Evolutionary conservation across 2,113 vertebrate species (phyloP).

Genomic region (Sphaerodactylus townsendi): DNA sequence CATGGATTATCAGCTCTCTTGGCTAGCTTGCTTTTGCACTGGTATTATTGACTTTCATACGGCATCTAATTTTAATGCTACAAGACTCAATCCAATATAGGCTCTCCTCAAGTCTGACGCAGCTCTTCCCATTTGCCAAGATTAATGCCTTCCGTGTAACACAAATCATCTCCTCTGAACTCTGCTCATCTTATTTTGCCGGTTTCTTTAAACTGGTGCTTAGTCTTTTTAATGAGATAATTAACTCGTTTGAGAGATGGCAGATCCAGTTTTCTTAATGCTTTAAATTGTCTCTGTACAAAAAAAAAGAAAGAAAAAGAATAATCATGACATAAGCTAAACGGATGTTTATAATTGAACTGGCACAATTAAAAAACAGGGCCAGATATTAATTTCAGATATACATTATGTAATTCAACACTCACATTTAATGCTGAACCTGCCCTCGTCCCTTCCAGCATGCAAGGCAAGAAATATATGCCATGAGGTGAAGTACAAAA

Average conservation of each 20-base stretch:
- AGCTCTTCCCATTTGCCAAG: neutral
- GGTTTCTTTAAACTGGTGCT: constrained; percentile 24
- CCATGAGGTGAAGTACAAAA: too few species aligned
- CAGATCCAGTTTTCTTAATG: neutral
- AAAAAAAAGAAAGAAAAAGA: neutral
- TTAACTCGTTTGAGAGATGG: constrained; percentile 37
- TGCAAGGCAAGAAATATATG: too few species aligned
- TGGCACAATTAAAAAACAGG: neutral
- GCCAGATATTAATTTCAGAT: neutral
- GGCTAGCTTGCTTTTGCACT: constrained; percentile 31
- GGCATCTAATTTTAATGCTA: constrained; percentile 17
- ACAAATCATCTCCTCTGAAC: constrained; percentile 42
- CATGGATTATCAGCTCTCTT: constrained; percentile 44
- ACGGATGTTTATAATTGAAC: neutral
- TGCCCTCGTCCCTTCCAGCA: too few species aligned
- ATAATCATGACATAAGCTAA: neutral
- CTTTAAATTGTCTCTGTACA: neutral
- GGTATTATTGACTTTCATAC: constrained; percentile 38
- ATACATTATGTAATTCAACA: neutral
- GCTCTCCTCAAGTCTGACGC: constrained; percentile 3
- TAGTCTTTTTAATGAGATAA: constrained; percentile 56
- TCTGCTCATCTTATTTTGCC: constrained; percentile 23
- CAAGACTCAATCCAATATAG: constrained; percentile 21
- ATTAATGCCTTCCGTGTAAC: constrained; percentile 47
- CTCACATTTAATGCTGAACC: neutral